These are phyloP conservation scores for Ceratina calcarata DNA, from an alignment of 1,140 invertebrate species.

Conservation along the genomic window DNA sequence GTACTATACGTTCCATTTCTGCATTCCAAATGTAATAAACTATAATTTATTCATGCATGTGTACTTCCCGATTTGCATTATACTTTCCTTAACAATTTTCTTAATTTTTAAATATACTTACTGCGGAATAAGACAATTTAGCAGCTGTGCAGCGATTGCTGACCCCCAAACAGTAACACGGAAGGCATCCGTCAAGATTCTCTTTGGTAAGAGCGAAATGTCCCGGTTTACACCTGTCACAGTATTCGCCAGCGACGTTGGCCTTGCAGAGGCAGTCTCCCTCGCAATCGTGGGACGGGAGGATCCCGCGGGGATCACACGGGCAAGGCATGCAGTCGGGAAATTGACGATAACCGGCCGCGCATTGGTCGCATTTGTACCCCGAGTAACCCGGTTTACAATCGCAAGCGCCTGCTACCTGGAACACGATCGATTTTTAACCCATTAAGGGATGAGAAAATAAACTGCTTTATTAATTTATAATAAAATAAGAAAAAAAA, in stretches of 20 bases:
- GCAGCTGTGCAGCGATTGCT: slow-evolving; percentile 86
- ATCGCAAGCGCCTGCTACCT: slow-evolving; percentile 87
- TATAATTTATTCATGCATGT: no score
- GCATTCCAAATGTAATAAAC: no score
- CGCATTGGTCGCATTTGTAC: slow-evolving; percentile 90
- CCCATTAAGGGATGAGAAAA: neutral
- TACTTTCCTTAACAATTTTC: no score
- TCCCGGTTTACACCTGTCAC: slow-evolving; percentile 91
- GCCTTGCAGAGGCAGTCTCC: slow-evolving; percentile 92
- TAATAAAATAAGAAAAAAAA: no score
- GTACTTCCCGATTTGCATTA: no score
- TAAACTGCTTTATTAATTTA: no score
- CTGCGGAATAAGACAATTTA: slow-evolving; percentile 82
- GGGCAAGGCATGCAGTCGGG: slow-evolving; percentile 90
- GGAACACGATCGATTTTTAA: slow-evolving; percentile 40
- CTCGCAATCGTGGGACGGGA: slow-evolving; percentile 87
- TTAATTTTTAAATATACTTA: slow-evolving; percentile 70
- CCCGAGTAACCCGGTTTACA: slow-evolving; percentile 93
- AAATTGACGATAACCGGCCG: slow-evolving; percentile 88
- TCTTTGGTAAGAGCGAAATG: slow-evolving; percentile 89
- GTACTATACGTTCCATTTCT: no score
- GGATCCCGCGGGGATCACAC: slow-evolving; percentile 88
- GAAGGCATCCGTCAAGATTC: slow-evolving; percentile 91
- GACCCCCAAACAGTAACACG: slow-evolving; percentile 96
- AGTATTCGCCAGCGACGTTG: slow-evolving; percentile 89